These are phyloP conservation scores for Agriopis leucophaearia DNA, from an alignment of 2,888 invertebrate species.

Conservation along the genomic window DNA sequence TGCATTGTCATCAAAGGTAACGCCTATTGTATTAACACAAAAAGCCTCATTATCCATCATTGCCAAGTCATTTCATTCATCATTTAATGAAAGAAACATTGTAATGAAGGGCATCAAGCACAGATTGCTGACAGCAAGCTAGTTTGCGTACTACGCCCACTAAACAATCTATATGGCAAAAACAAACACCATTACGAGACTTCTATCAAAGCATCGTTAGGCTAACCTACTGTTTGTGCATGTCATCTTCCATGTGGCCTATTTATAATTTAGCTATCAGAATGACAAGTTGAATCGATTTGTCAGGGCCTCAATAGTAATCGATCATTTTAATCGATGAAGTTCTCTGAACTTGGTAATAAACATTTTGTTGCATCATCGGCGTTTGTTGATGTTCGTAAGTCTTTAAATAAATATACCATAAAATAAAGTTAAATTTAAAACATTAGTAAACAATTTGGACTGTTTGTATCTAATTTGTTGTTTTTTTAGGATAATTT, in stretches of 20 bases:
- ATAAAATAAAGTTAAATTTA: background rate
- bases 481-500: too few relatives aligned
- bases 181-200: constrained; percentile 52
- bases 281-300: constrained; percentile 64
- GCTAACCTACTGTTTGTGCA: background rate
- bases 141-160: constrained; percentile 28
- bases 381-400: background rate
- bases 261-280: background rate
- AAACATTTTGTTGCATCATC: constrained; percentile 31
- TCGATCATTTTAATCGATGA: constrained; percentile 68
- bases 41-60: constrained; percentile 28
- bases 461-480: too few relatives aligned
- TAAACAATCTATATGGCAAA: constrained; percentile 34
- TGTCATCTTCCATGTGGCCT: background rate
- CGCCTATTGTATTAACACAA: constrained; percentile 16
- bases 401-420: too few relatives aligned
- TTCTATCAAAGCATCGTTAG: constrained; percentile 60
- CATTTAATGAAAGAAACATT: constrained; percentile 18
- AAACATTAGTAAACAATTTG: too few relatives aligned
- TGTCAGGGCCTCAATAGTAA: constrained; percentile 57
- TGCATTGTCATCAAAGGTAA: constrained; percentile 18
- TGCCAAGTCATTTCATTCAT: constrained; percentile 24
- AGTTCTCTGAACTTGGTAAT: constrained; percentile 59
- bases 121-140: constrained; percentile 21
- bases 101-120: constrained; percentile 35